Base-by-base conservation (phyloP, 2,888 invertebrate genomes). In the Athalia rosae region DNA sequence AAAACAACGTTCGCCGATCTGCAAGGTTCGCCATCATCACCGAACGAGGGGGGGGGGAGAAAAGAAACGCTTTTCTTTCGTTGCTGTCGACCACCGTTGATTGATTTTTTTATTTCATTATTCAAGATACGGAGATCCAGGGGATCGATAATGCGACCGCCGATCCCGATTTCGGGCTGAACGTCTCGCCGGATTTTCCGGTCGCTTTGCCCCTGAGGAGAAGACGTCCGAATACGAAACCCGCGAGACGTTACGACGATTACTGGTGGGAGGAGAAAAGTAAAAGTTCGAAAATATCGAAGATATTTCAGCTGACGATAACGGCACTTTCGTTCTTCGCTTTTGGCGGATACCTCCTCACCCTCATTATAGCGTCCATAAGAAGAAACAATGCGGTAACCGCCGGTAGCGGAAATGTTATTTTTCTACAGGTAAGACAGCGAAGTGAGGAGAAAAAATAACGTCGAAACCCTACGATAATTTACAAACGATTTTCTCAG, bases 321-420 rank as follows among this genome's bases (percentile, higher is more conserved):
- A 96, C 96, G 0, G 93, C 95, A 0, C 89, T 96, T 76, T 94
- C 96, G 0, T 96, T 96, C 89, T 89, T 96, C 6, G 96, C 96
- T 0, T 97, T 97, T 84, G 96, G 96, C 0, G 96, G 96, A 1
- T 97, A 97, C 86, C 90, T 97, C 28, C 87, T 96, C 1, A 95
- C 95, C 83, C 90, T 96, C 66, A 93, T 96, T 74, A 94, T 95
- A 45, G 94, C 95, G 84, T 95, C 95, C 0, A 92, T 96, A 76
- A 94, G 93, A 85, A 92, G 93, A 28, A 95, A 95, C 80, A 28
- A 28, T 28, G 2, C 28, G 28, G 86, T 85, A 3, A 84, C 80
- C 0, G 81, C 82, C 58, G 82, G 88, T 11, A 87, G 90, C 1
- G 76, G 79, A 15, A 87, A 83, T 63, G 85, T 90, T 6, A 87